phyloP scores from a whole-genome alignment of 2,888 invertebrate genomes.

The Augochlorella aurata region DNA sequence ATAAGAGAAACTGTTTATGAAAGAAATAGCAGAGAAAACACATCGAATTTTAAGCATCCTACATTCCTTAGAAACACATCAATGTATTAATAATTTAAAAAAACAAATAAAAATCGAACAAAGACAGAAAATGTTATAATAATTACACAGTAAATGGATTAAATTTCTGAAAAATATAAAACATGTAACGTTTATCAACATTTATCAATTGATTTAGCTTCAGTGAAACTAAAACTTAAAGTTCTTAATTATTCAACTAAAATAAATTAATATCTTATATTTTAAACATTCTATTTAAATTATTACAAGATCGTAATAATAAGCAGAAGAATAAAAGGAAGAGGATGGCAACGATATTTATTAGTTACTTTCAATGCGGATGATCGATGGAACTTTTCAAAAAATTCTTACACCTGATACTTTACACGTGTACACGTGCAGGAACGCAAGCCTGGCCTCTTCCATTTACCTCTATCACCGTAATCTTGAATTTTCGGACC shows the following conservation, averaged over 20 bases:
- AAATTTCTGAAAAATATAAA: background rate
- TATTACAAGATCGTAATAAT: background rate
- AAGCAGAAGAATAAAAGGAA: background rate
- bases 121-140: background rate
- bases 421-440: background rate
- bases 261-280: background rate
- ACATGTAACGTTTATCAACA: background rate
- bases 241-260: background rate
- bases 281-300: too few relatives aligned
- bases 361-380: too few relatives aligned
- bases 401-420: background rate
- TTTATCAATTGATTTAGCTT: background rate
- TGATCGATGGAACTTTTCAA: background rate
- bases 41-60: background rate
- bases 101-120: background rate
- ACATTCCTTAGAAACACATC: background rate
- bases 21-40: background rate
- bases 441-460: constrained; percentile 20
- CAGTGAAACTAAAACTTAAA: background rate
- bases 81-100: background rate
- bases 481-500: constrained; percentile 53
- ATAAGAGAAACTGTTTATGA: background rate
- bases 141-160: background rate
- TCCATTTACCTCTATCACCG: constrained; percentile 41
- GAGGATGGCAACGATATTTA: background rate